A percentile compares a stretch with the other conserved stretches of the same genome.
phyloP scores from a whole-genome alignment of 1,140 invertebrate genomes.

The Drosophila elegans region DNA sequence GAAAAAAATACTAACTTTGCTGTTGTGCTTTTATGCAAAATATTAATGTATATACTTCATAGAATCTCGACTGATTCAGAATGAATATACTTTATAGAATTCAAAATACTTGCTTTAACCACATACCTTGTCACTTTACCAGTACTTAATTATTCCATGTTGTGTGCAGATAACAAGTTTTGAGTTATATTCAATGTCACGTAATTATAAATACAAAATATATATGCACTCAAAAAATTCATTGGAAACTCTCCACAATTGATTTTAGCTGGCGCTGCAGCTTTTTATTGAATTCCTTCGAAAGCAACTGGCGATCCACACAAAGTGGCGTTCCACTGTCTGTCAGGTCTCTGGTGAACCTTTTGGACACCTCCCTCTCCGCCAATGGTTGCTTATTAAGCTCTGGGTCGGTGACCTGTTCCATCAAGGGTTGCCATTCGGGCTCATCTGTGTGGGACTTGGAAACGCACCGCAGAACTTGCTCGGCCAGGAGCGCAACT shows the following conservation, averaged over 20 bases:
- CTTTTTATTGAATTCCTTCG: conserved; percentile 36
- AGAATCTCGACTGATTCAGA: too few relatives aligned
- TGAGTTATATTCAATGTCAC: conserved; percentile 19
- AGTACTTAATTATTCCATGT: not conserved
- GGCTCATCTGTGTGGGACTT: not conserved
- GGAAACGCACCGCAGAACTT: conserved; percentile 13
- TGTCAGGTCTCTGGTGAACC: not conserved
- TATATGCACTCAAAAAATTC: conserved; percentile 23
- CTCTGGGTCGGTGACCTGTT: not conserved
- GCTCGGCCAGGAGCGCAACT: conserved; percentile 50
- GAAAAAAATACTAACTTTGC: too few relatives aligned
- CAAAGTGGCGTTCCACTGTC: not conserved
- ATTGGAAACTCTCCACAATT: conserved; percentile 42
- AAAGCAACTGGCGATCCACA: conserved; percentile 9
- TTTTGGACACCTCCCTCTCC: not conserved
- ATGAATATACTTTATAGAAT: too few relatives aligned
- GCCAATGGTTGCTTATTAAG: too few relatives aligned
- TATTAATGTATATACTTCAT: too few relatives aligned
- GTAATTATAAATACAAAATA: conserved; percentile 53
- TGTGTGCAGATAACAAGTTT: conserved; percentile 41
- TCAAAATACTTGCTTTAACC: too few relatives aligned
- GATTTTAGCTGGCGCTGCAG: conserved; percentile 36
- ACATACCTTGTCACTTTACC: too few relatives aligned
- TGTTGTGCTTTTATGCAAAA: too few relatives aligned
- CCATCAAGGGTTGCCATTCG: not conserved